Evolutionary conservation across 2,888 invertebrate species (phyloP), one percentile per base, ranked within the genome.

Genomic region (Idaea dimidiata): DNA sequence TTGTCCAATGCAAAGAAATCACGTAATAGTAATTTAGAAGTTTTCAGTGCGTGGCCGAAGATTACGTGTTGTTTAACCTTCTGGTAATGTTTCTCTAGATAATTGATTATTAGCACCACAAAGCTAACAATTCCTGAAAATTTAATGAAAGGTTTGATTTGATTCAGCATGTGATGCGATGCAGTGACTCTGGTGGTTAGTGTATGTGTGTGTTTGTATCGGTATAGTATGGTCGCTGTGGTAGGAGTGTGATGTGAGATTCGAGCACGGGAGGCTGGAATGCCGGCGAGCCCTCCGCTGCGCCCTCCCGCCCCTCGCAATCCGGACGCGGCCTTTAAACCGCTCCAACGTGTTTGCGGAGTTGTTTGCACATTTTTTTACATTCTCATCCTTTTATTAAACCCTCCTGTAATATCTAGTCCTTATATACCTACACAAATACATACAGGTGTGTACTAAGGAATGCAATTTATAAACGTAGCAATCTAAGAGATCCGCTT

Each of bases 281-380:
- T 90, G 91, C 83, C 82, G 85, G 82, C 84, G 78, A 73, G 75
- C 87, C 84, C 85, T 84, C 80, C 81, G 79, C 86, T 80, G 72
- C 65, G 62, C 64, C 81, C 81, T 77, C 82, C 67, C 86, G 84
- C 87, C 89, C 89, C 89, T 87, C 87, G 81, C 89, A 87, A 90
- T 90, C 91, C 91, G 89, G 89, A 90, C 89, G 86, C 89, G 88
- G 89, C 88, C 88, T 90, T 89, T 89, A 90, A 91, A 91, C 92
- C 88, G 88, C 91, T 86, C 89, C 87, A 82, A 91, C 91, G 88
- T 91, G 92, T 91, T 92, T 88, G 88, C 89, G 79, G 84, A 91
- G 87, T 90, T 89, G 91, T 90, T 92, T 89, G 91, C 90, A 91
- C 91, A 90, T 91, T 92, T 91, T 91, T 88, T 91, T 90, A 89